Evolutionary conservation across 1,140 invertebrate genomes (phyloP).

Genomic region (Drosophila funebris): DNA sequence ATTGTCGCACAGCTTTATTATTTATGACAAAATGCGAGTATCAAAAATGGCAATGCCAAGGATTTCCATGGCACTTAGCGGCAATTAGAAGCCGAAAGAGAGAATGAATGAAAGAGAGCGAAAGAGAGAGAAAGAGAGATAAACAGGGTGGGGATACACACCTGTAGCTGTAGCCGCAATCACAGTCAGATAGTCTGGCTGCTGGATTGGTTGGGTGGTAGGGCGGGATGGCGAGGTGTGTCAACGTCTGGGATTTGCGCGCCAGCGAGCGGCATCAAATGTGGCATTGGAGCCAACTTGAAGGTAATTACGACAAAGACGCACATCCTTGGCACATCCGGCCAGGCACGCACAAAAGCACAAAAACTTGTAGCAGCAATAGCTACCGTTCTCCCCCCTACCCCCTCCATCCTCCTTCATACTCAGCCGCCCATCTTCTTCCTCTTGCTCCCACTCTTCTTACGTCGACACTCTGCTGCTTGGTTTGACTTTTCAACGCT

Average conservation of each 20-base stretch:
- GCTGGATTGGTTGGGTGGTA: no score
- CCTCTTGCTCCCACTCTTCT: neutral
- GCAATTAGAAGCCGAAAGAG: constrained; percentile 56
- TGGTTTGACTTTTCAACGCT: constrained; percentile 64
- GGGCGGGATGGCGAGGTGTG: neutral
- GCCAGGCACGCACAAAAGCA: constrained; percentile 59
- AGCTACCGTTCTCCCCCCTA: constrained; percentile 4
- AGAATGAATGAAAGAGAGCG: neutral
- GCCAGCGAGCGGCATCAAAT: constrained; percentile 30
- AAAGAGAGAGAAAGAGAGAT: constrained; percentile 6
- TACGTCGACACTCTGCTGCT: no score
- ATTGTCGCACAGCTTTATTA: constrained; percentile 49
- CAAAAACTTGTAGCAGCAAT: constrained; percentile 39
- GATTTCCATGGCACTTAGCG: constrained; percentile 66
- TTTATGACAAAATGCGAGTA: constrained; percentile 63
- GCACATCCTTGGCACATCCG: constrained; percentile 43
- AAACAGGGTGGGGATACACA: constrained; percentile 14
- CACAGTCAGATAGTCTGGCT: neutral
- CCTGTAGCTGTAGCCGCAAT: constrained; percentile 52
- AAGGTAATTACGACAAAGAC: constrained; percentile 46
- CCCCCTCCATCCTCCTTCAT: neutral
- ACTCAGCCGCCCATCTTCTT: neutral
- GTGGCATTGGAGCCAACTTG: constrained; percentile 15
- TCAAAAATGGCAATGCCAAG: constrained; percentile 52
- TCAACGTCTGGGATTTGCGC: constrained; percentile 36